These are phyloP conservation scores for Zaprionus lineosus DNA, from an alignment of 2,888 invertebrate genomes.

Conservation along the genomic window DNA sequence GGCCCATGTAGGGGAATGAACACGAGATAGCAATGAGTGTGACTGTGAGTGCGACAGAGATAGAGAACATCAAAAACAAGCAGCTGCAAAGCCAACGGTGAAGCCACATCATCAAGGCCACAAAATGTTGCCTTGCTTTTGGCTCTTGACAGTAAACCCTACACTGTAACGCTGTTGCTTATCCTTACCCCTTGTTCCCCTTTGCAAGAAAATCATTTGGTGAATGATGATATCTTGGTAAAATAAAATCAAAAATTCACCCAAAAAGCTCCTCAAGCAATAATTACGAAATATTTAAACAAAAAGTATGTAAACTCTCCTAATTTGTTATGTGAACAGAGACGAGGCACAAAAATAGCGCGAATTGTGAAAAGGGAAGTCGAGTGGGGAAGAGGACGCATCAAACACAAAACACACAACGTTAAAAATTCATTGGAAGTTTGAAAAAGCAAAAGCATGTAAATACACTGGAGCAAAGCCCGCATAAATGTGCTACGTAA, in stretches of 20 bases:
- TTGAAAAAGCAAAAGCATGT: slow-evolving; percentile 14
- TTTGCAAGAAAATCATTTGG: too few relatives aligned
- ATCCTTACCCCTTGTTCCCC: too few relatives aligned
- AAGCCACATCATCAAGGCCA: slow-evolving; percentile 49
- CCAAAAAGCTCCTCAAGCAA: background rate
- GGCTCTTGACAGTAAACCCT: background rate
- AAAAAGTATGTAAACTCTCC: background rate
- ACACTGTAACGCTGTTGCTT: too few relatives aligned
- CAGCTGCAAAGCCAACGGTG: background rate
- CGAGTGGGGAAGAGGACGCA: slow-evolving; percentile 30
- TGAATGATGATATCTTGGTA: background rate
- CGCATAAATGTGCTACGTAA: slow-evolving; percentile 43
- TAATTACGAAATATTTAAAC: background rate
- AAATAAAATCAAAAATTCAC: background rate
- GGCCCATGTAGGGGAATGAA: background rate
- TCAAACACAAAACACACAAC: slow-evolving; percentile 15
- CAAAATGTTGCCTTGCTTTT: slow-evolving; percentile 20
- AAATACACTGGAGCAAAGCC: background rate
- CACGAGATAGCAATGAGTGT: too few relatives aligned
- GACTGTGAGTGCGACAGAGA: too few relatives aligned
- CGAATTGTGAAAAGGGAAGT: slow-evolving; percentile 26
- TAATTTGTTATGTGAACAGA: background rate
- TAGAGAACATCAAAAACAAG: background rate
- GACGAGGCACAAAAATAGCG: background rate
- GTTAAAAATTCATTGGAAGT: slow-evolving; percentile 40